Base-by-base conservation (phyloP, 2,113 vertebrate genomes). In the Myotis brandtii region DNA sequence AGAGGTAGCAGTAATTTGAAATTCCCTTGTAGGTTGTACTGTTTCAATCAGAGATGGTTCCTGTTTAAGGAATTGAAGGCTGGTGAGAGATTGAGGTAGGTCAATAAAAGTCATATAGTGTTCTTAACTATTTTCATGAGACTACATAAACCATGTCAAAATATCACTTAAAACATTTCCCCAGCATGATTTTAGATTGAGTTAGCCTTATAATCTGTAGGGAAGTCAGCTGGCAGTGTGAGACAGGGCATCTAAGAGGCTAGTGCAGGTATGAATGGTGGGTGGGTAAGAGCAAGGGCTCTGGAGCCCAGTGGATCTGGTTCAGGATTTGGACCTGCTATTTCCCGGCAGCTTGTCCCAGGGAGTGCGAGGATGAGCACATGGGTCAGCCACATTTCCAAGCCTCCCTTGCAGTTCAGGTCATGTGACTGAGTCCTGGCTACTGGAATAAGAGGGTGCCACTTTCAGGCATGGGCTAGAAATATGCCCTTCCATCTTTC, bases 161-260 rank as follows among this genome's bases (percentile, higher is more conserved):
- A 37, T 34, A 37, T 54, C 5, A 46, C 9, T 46, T 46, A 76
- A 64, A 77, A 20, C 56, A 50, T 64, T 48, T 87, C 66, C 59
- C 23, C 62, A 62, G 84, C 75, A 40, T 48, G 34, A 46, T 72
- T 94, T 85, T 81, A 59, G 87, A 75, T 84, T 11, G 34, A 80
- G 77, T 73, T n/a, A 72, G 30, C 86, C 75, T 73, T 92, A 12
- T 21, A 32, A 17, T 86, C 54, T 94, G 69, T 25, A 70, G 85
- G 80, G 84, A 93, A 93, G 64, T 54, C 89, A 91, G 72, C 89
- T 86, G 95, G 50, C 76, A 59, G 70, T 12, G 20, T 11, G 67
- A 37, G 27, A 14, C 43, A 14, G 46, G 67, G 46, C 17, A 59
- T 72, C 93, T 21, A 87, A 82, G 89, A 82, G 46, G 40, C 67